Conservation (phyloP, 2,113 vertebrate genomes). For the Pongo abelii region DNA sequence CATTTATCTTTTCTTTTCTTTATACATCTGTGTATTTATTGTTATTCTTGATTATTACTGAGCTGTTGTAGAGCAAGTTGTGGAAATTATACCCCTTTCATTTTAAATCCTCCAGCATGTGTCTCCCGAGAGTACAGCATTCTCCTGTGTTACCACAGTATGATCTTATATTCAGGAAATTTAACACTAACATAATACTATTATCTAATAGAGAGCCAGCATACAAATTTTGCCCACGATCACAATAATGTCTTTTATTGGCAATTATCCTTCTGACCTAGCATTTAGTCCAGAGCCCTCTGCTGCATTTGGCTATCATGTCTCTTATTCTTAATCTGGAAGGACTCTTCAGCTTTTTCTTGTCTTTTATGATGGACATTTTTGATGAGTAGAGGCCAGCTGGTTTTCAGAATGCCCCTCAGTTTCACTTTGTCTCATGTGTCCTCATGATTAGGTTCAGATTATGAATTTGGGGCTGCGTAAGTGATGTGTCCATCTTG, state of each 20-base stretch:
- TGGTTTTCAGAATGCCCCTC: neutral
- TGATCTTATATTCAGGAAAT: neutral
- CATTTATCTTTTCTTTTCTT: neutral
- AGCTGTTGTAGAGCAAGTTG: neutral
- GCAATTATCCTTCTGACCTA: neutral
- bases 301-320: neutral
- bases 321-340: neutral
- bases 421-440: neutral
- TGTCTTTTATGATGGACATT: neutral
- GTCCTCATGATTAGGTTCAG: neutral
- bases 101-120: neutral
- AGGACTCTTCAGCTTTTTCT: neutral
- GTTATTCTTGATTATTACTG: neutral
- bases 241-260: neutral
- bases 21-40: neutral
- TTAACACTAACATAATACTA: neutral
- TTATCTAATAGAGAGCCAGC: neutral
- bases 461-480: neutral
- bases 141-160: neutral
- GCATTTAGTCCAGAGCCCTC: neutral
- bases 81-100: neutral
- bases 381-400: neutral
- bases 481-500: neutral
- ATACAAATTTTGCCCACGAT: neutral
- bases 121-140: neutral